Evolutionary conservation across 2,888 invertebrate species (phyloP), one percentile per base, ranked within the genome.

Genomic region (Cerastis leucographa): DNA sequence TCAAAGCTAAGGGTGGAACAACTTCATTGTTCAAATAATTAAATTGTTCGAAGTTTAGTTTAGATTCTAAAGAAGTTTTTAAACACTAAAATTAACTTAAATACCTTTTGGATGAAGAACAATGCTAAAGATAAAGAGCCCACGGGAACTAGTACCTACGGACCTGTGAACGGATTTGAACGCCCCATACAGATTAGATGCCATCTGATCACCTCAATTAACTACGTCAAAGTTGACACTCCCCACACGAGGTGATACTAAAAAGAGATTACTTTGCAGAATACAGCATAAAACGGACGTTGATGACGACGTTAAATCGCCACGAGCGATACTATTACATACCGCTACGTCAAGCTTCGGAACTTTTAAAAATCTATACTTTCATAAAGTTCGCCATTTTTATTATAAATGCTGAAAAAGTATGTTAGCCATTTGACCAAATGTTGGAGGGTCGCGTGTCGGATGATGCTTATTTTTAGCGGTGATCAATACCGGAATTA

Each of bases 221-320:
- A 74, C 74, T 84, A 74, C 75, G 76, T 83, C 74, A 79, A 87
- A 78, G 75, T 86, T 79, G 77, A 82, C 81, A 75, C 76, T 61
- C 69, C 22, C 66, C 62, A 29, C 62, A 56, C 70, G 71, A 72
- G 40, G 56, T 61, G 77, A 80, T 77, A 83, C 64, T 77, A 83
- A 87, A 84, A 84, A 76, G 56, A 81, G 62, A 85, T 85, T 85
- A 84, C 78, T 81, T 81, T 74, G 59, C 66, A 42, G 64, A 70
- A 71, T 74, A 54, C 54, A 72, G 62, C 67, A 78, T 78, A 71
- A 84, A 84, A 77, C 59, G 64, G n/a, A 40, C 78, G 65, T 72
- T 68, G 46, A 74, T 75, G 85, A 76, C 71, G 65, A 74, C 64
- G 66, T 78, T 68, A 72, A 84, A 84, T 71, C 61, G 80, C 69